These are phyloP conservation scores for Sarcophaga peregrina DNA, from an alignment of 1,140 invertebrate species.

Conservation along the genomic window DNA sequence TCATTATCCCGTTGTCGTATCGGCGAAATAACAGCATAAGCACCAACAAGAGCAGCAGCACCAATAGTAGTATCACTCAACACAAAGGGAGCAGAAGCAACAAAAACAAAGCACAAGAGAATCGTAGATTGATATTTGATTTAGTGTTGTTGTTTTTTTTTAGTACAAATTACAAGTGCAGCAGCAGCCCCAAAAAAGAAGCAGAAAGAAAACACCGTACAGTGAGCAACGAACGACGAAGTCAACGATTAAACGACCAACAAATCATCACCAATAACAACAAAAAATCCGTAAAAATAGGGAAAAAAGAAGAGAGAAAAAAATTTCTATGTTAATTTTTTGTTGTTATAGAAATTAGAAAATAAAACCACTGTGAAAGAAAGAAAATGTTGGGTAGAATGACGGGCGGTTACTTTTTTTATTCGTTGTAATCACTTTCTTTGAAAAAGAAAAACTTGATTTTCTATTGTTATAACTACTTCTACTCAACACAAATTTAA, in stretches of 20 bases:
- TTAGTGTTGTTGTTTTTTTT: not conserved
- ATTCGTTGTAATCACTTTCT: conserved; percentile 25
- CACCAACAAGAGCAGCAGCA: not conserved
- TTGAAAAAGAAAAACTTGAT: not conserved
- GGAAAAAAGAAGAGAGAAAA: conserved; percentile 11
- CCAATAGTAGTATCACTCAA: not conserved
- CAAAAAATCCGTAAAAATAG: conserved; percentile 34
- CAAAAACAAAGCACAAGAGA: conserved; percentile 25
- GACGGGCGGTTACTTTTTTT: conserved; percentile 42
- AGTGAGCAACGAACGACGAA: conserved; percentile 25
- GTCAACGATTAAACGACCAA: conserved; percentile 30
- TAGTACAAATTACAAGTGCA: conserved; percentile 35
- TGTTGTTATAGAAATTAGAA: not conserved
- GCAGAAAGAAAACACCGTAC: conserved; percentile 26
- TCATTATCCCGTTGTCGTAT: not conserved
- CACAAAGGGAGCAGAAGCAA: conserved; percentile 28
- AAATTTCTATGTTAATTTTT: conserved; percentile 24
- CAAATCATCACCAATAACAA: conserved; percentile 14
- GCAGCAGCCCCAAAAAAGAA: conserved; percentile 37
- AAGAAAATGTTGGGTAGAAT: conserved; percentile 34
- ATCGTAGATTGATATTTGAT: conserved; percentile 11
- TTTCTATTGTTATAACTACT: not conserved
- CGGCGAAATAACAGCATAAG: not conserved
- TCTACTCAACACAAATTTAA: conserved; percentile 30
- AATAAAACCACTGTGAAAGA: conserved; percentile 38